A percentile compares a stretch with the other conserved stretches of the same genome.
These are phyloP conservation scores for Scopus umbretta DNA, from an alignment of 2,113 vertebrate species.

Conservation along the genomic window DNA sequence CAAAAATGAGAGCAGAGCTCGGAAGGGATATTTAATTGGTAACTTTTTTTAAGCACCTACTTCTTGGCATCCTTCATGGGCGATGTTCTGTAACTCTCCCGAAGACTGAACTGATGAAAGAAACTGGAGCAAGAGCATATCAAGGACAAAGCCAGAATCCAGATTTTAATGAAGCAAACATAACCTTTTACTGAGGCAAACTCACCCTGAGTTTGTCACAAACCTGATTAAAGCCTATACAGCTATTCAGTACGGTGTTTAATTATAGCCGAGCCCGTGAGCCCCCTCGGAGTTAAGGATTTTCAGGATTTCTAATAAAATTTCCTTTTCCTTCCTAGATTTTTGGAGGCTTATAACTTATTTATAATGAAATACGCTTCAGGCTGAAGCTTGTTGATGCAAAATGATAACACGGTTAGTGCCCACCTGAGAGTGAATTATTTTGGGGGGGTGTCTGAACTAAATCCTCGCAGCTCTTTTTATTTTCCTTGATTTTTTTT, in stretches of 20 bases:
- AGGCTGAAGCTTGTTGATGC: background rate
- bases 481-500: background rate
- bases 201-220: background rate
- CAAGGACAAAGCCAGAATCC: background rate
- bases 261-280: background rate
- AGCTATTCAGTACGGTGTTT: background rate
- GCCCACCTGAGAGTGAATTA: too few relatives aligned
- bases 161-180: conserved; percentile 35
- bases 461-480: background rate
- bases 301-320: background rate
- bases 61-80: background rate
- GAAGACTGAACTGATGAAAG: background rate
- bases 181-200: background rate
- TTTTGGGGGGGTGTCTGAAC: background rate
- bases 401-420: fast-evolving
- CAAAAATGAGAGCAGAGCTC: background rate
- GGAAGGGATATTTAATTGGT: background rate
- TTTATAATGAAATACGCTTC: background rate
- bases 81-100: background rate
- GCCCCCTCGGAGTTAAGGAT: background rate
- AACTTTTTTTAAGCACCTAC: background rate
- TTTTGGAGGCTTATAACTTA: background rate
- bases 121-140: conserved; percentile 9
- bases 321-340: background rate
- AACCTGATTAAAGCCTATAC: background rate